phyloP scores from a whole-genome alignment of 1,140 invertebrate species.

The Trypoxylus dichotomus region DNA sequence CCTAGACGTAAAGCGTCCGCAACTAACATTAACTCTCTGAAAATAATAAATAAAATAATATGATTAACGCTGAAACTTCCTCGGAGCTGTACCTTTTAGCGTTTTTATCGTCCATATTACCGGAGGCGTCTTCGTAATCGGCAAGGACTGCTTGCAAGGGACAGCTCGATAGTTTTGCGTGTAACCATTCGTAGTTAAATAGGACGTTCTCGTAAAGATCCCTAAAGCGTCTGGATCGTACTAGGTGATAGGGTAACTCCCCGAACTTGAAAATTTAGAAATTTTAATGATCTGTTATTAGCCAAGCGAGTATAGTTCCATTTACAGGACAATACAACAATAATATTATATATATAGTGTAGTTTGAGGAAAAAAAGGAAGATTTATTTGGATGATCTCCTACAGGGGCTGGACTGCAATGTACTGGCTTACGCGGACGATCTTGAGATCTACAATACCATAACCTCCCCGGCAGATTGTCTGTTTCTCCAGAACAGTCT shows the following conservation, averaged over 20 bases:
- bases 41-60: slow-evolving; percentile 32
- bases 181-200: slow-evolving; percentile 97
- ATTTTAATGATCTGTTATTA: too few relatives aligned
- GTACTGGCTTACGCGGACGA: too few relatives aligned
- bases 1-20: slow-evolving; percentile 92
- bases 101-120: slow-evolving; percentile 82
- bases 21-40: slow-evolving; percentile 87
- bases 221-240: slow-evolving; percentile 86
- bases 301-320: too few relatives aligned
- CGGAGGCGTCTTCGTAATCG: slow-evolving; percentile 94
- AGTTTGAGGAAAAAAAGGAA: too few relatives aligned
- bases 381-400: too few relatives aligned
- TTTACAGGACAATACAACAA: too few relatives aligned
- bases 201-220: slow-evolving; percentile 92
- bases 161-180: slow-evolving; percentile 93
- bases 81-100: slow-evolving; percentile 65
- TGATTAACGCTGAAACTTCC: too few relatives aligned
- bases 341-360: too few relatives aligned
- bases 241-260: slow-evolving; percentile 92
- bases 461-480: too few relatives aligned
- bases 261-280: slow-evolving; percentile 85
- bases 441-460: too few relatives aligned
- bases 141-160: slow-evolving; percentile 91
- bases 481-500: too few relatives aligned
- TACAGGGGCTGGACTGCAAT: too few relatives aligned